A percentile compares a stretch with the other conserved stretches of the same genome.
These are phyloP conservation scores for Stichopus chloronotus DNA, from an alignment of 35 echinoderm and acorn worm genomes.

Conservation along the genomic window DNA sequence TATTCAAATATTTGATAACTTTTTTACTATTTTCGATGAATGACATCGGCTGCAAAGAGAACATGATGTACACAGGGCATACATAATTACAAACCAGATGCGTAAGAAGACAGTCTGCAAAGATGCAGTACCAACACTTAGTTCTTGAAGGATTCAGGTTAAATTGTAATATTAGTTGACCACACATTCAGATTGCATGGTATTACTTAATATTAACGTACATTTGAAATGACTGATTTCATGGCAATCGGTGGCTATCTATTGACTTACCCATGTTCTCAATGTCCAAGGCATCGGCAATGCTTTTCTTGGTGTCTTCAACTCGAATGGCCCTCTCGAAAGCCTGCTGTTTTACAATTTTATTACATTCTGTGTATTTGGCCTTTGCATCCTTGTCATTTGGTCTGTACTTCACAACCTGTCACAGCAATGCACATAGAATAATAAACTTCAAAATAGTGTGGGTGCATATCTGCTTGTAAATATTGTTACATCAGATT, in stretches of 20 bases:
- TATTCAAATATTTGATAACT: not conserved
- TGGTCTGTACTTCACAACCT: conserved; percentile 91
- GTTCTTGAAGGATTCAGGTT: no score
- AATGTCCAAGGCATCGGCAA: conserved; percentile 82
- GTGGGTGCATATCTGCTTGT: not conserved
- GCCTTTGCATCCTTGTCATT: conserved; percentile 94
- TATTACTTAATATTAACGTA: no score
- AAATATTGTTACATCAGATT: not conserved
- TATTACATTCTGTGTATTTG: conserved; percentile 91
- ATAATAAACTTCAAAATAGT: not conserved
- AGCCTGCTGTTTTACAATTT: conserved; percentile 87
- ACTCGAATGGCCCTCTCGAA: conserved; percentile 95
- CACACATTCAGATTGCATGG: no score
- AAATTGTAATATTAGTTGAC: no score
- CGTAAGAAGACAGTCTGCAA: no score
- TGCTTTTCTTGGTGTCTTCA: conserved; percentile 72
- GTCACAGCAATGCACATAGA: not conserved
- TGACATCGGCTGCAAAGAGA: no score
- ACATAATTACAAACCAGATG: no score
- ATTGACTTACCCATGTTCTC: conserved; percentile 89
- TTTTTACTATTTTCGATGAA: not conserved
- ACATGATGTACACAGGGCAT: no score
- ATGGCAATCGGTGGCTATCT: not conserved
- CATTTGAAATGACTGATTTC: no score
- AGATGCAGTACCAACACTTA: no score